Evolutionary conservation across 2,113 vertebrate genomes (phyloP).

Genomic region (Antechinus stuartii): DNA sequence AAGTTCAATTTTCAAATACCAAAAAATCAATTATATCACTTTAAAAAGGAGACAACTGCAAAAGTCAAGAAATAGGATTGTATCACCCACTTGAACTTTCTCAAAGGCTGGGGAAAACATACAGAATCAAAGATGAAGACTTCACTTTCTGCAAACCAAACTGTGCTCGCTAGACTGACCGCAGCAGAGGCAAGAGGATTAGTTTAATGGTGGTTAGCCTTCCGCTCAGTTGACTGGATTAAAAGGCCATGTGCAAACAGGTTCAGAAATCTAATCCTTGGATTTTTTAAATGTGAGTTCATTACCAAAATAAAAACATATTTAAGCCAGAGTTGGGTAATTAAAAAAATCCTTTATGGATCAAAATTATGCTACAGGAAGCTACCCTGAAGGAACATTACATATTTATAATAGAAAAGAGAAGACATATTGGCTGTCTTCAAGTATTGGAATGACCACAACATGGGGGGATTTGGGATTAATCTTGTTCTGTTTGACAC

Average conservation of each 20-base stretch:
- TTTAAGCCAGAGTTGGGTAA: neutral
- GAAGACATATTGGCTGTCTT: neutral
- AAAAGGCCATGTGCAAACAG: neutral
- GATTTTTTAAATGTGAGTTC: constrained; percentile 7
- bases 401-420: neutral
- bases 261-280: constrained; percentile 7
- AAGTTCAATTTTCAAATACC: neutral
- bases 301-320: constrained; percentile 29
- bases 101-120: neutral
- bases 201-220: neutral
- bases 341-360: neutral
- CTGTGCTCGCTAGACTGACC: neutral
- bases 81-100: neutral
- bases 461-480: neutral
- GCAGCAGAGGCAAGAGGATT: neutral
- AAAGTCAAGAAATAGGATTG: constrained; percentile 53
- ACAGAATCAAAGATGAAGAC: neutral
- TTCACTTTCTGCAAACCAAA: neutral
- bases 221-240: neutral
- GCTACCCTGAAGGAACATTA: neutral
- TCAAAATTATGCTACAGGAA: neutral
- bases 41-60: constrained; percentile 35
- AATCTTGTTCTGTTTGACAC: neutral
- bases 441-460: neutral
- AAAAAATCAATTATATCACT: constrained; percentile 56